Conservation (phyloP, 2,113 vertebrate genomes). For the Neodontobutis hainanensis region DNA sequence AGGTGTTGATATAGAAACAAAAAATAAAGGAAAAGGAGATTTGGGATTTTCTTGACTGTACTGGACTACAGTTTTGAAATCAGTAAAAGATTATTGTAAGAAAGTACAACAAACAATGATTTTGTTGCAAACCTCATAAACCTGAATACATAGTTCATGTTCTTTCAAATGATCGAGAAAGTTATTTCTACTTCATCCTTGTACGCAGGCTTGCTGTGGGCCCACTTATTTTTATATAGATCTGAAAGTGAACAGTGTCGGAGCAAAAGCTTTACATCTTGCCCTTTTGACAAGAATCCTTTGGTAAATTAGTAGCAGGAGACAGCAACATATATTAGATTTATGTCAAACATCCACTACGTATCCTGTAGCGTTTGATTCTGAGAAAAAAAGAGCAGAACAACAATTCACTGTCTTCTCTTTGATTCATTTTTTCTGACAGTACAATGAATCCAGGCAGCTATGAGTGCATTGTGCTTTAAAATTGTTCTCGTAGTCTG, state of each 20-base stretch:
- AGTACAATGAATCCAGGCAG: constrained; percentile 1
- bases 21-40: constrained; percentile 9
- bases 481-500: neutral
- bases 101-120: neutral
- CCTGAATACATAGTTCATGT: neutral
- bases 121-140: neutral
- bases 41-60: constrained; percentile 8
- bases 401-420: neutral
- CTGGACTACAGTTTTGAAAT: constrained; percentile 1
- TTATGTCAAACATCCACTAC: constrained; percentile 37
- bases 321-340: constrained; percentile 53
- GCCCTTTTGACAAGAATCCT: constrained; percentile 55
- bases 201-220: constrained; percentile 46
- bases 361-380: constrained; percentile 1
- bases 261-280: constrained; percentile 25
- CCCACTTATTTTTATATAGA: constrained; percentile 62
- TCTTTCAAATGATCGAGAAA: neutral
- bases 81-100: neutral
- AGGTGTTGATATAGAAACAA: neutral
- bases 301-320: constrained; percentile 56
- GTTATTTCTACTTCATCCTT: constrained; percentile 28
- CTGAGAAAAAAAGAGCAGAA: constrained; percentile 3
- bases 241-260: constrained; percentile 47
- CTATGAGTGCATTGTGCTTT: constrained; percentile 27
- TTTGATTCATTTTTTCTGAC: constrained; percentile 7